These are phyloP conservation scores for Lasioglossum baleicum DNA, from an alignment of 1,140 invertebrate species.

Conservation along the genomic window DNA sequence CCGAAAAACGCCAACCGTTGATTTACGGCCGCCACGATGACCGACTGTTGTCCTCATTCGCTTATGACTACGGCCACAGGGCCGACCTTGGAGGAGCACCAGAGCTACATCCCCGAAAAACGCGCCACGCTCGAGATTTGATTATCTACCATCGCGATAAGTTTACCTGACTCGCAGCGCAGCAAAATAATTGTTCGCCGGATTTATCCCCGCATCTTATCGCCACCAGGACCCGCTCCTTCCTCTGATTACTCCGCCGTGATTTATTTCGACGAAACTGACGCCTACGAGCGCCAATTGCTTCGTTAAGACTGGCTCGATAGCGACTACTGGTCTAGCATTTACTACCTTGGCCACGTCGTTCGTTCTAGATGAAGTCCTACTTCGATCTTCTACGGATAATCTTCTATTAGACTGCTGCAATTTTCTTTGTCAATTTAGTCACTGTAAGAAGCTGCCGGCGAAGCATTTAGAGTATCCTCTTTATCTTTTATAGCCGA, in stretches of 20 bases:
- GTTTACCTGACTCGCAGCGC: conserved; percentile 31
- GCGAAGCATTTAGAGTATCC: too few species aligned
- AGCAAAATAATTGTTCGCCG: conserved; percentile 22
- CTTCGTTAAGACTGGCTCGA: too few species aligned
- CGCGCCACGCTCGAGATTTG: conserved; percentile 1
- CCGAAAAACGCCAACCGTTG: conserved; percentile 74
- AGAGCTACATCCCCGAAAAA: background rate
- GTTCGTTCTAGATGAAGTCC: too few species aligned
- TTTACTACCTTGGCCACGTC: too few species aligned
- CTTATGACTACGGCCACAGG: conserved; percentile 65
- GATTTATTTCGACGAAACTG: conserved; percentile 4
- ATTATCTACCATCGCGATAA: conserved; percentile 39
- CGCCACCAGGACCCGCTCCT: background rate
- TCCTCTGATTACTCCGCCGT: conserved; percentile 15
- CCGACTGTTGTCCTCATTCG: conserved; percentile 74
- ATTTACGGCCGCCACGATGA: conserved; percentile 78
- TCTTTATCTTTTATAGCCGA: too few species aligned
- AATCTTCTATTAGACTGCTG: too few species aligned
- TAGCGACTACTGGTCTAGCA: too few species aligned
- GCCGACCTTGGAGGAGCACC: conserved; percentile 69
- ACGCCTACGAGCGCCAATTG: background rate
- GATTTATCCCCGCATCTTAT: conserved; percentile 7
- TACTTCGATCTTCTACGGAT: too few species aligned
- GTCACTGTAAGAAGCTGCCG: too few species aligned
- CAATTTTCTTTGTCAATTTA: too few species aligned